Conservation (phyloP, 1,140 invertebrate species). For the Sycobia sp. region DNA sequence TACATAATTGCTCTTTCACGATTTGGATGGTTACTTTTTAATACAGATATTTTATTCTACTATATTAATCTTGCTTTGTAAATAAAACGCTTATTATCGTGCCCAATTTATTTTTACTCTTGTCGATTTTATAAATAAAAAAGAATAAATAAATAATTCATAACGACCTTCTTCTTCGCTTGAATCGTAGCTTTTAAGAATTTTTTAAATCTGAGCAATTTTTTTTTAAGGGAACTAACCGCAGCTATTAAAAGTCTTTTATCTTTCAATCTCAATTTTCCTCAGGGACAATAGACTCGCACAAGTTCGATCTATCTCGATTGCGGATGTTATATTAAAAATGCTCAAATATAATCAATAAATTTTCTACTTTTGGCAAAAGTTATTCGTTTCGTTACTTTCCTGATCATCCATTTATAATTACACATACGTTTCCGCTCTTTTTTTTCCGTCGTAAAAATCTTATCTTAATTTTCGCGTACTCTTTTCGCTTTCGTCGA, state of each 20-base stretch:
- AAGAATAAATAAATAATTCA: too few relatives aligned
- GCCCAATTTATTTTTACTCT: constrained; percentile 26
- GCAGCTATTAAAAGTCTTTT: constrained; percentile 16
- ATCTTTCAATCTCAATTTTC: constrained; percentile 34
- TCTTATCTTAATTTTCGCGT: too few relatives aligned
- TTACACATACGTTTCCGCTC: too few relatives aligned
- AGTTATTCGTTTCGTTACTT: too few relatives aligned
- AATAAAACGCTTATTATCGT: constrained; percentile 35
- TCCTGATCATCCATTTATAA: too few relatives aligned
- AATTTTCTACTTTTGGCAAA: too few relatives aligned
- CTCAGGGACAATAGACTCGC: constrained; percentile 29
- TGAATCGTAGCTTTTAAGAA: constrained; percentile 7
- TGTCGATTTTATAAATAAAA: too few relatives aligned
- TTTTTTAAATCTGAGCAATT: background rate
- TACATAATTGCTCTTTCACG: constrained; percentile 2
- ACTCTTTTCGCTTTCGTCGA: too few relatives aligned
- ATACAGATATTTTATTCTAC: constrained; percentile 1
- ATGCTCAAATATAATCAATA: too few relatives aligned
- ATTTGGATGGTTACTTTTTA: constrained; percentile 25
- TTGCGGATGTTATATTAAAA: too few relatives aligned
- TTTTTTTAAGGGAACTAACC: constrained; percentile 14
- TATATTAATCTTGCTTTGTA: constrained; percentile 29
- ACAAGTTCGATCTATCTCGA: constrained; percentile 24
- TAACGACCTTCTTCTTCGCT: constrained; percentile 15
- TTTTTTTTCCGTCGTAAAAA: too few relatives aligned